Conservation (phyloP, 2,888 invertebrate species). For the Ypsolopha scabrella region DNA sequence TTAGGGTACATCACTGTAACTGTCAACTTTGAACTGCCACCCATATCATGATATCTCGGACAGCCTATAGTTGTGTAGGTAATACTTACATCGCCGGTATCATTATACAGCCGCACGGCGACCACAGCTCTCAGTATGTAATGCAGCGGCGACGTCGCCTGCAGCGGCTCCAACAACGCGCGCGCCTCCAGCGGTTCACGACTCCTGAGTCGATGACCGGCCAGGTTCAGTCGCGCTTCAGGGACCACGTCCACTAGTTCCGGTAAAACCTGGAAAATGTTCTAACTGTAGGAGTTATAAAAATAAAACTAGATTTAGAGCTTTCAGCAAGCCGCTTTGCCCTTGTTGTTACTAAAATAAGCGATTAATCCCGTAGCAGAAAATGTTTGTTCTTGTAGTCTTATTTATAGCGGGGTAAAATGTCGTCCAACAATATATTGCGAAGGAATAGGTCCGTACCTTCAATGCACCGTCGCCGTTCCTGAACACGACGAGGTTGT, state of each 20-base stretch:
- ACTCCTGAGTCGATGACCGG: conserved; percentile 92
- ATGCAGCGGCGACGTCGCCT: conserved; percentile 94
- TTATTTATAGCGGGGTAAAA: too few species aligned
- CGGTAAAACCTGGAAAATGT: conserved; percentile 74
- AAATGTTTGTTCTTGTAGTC: too few species aligned
- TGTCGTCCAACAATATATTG: too few species aligned
- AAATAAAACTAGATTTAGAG: background rate
- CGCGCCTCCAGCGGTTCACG: conserved; percentile 92
- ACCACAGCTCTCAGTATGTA: conserved; percentile 97
- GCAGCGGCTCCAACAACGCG: conserved; percentile 88
- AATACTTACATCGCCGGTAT: conserved; percentile 83
- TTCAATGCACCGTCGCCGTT: conserved; percentile 95
- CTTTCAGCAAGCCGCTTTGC: too few species aligned
- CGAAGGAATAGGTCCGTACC: conserved; percentile 38
- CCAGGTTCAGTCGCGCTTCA: conserved; percentile 95
- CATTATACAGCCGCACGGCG: conserved; percentile 93
- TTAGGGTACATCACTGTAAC: too few species aligned
- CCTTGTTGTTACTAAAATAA: too few species aligned
- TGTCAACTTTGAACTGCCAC: too few species aligned
- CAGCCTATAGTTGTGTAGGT: background rate
- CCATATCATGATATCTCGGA: too few species aligned
- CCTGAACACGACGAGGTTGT: conserved; percentile 95
- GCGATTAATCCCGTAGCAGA: too few species aligned
- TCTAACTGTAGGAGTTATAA: background rate
- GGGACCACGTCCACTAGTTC: conserved; percentile 94